phyloP scores from a whole-genome alignment of 2,888 invertebrate genomes.

The Spisula solida region DNA sequence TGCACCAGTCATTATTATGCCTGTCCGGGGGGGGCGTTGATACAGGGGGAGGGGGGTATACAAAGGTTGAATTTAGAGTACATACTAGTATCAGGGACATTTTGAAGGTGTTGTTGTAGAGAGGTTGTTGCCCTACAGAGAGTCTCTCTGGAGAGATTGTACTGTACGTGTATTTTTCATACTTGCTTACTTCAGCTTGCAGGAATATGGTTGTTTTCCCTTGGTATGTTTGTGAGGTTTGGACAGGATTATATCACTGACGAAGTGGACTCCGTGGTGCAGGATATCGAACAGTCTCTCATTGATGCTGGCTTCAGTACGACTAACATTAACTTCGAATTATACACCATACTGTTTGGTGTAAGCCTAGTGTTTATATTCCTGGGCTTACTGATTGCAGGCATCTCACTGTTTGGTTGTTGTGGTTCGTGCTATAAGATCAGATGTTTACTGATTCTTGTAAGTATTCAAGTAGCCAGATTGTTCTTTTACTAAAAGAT shows the following conservation, averaged over 20 bases:
- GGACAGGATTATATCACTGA: constrained; percentile 43
- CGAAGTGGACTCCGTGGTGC: constrained; percentile 46
- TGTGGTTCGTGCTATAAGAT: constrained; percentile 76
- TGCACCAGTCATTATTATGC: too few relatives aligned
- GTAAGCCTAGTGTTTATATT: constrained; percentile 74
- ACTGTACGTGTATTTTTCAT: too few relatives aligned
- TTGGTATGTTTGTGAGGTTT: constrained; percentile 63
- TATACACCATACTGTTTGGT: constrained; percentile 46
- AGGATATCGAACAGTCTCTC: constrained; percentile 44
- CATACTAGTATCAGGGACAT: too few relatives aligned
- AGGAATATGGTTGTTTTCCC: constrained; percentile 53
- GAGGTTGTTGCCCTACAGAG: too few relatives aligned
- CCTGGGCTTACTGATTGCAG: constrained; percentile 71
- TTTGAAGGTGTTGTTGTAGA: too few relatives aligned
- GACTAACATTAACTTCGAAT: constrained; percentile 51
- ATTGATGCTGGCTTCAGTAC: constrained; percentile 45
- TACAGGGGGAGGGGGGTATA: too few relatives aligned
- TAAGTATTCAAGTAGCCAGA: constrained; percentile 31
- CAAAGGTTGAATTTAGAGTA: too few relatives aligned
- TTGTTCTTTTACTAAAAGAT: not conserved
- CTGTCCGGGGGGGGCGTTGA: too few relatives aligned
- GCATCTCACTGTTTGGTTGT: constrained; percentile 74
- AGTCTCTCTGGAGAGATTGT: too few relatives aligned
- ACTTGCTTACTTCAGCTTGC: constrained; percentile 47
- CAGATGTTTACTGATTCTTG: constrained; percentile 59